Conservation (phyloP, 1,140 invertebrate genomes). For the Druon quercuslanigerum region DNA sequence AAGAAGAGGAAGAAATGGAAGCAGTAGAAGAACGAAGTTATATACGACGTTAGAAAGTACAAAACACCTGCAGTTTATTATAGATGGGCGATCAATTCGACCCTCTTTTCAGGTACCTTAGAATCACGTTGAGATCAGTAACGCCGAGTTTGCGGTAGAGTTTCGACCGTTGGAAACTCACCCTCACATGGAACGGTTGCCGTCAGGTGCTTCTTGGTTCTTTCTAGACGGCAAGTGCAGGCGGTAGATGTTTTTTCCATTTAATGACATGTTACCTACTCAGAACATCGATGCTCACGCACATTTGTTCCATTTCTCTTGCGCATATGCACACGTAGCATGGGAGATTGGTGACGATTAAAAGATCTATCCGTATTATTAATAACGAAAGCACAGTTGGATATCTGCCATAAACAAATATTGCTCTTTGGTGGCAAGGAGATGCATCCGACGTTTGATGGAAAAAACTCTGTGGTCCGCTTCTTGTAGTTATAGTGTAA, state of each 20-base stretch:
- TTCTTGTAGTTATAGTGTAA: too few species aligned
- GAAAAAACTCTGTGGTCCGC: too few species aligned
- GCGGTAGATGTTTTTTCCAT: conserved; percentile 69
- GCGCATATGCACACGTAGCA: conserved; percentile 35
- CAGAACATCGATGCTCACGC: conserved; percentile 40
- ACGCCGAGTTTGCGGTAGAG: conserved; percentile 35
- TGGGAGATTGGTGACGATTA: conserved; percentile 25
- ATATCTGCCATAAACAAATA: too few species aligned
- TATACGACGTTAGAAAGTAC: conserved; percentile 53
- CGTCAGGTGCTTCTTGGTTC: conserved; percentile 73
- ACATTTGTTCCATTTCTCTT: conserved; percentile 30
- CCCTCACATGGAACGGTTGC: conserved; percentile 54
- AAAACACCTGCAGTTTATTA: conserved; percentile 70
- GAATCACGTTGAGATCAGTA: conserved; percentile 49
- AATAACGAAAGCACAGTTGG: too few species aligned
- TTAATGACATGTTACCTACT: too few species aligned
- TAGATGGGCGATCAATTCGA: conserved; percentile 65
- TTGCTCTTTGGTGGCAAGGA: too few species aligned
- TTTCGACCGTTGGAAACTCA: conserved; percentile 67
- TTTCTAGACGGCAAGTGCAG: conserved; percentile 73
- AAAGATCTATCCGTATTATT: conserved; percentile 37
- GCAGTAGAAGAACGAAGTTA: conserved; percentile 54
- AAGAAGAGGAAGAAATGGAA: conserved; percentile 32
- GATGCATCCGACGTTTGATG: too few species aligned
- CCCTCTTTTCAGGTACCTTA: conserved; percentile 52